A percentile compares a stretch with the other conserved stretches of the same genome.
These are phyloP conservation scores for Amphiprion percula DNA, from an alignment of 2,113 vertebrate genomes.

Conservation along the genomic window DNA sequence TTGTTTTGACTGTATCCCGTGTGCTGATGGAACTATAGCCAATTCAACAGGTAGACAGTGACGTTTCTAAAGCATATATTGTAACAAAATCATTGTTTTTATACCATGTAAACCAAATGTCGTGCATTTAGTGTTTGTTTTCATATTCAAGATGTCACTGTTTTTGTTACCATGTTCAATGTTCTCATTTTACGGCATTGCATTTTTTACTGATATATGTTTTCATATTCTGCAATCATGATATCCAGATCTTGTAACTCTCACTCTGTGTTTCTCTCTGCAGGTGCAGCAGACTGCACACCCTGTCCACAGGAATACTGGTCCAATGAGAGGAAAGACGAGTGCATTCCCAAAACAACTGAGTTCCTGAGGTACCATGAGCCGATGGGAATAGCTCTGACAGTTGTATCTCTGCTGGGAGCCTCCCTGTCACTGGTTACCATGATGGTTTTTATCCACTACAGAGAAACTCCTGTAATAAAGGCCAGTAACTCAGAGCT, in stretches of 20 bases:
- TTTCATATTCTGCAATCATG: neutral
- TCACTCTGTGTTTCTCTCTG: neutral
- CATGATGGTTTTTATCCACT: constrained; percentile 64
- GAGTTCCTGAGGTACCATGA: constrained; percentile 82
- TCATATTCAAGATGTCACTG: too few species aligned
- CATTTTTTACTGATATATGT: too few species aligned
- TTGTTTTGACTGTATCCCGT: constrained; percentile 87
- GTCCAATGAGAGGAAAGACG: constrained; percentile 78
- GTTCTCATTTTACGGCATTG: too few species aligned
- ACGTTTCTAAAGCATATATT: neutral
- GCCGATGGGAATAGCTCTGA: constrained; percentile 76
- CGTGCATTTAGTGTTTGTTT: too few species aligned
- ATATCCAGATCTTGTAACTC: neutral
- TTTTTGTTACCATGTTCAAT: too few species aligned
- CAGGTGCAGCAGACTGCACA: constrained; percentile 81
- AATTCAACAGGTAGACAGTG: constrained; percentile 76
- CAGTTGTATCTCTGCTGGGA: constrained; percentile 71
- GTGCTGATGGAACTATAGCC: constrained; percentile 83
- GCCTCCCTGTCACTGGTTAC: constrained; percentile 59
- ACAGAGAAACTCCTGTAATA: constrained; percentile 76
- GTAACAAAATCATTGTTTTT: too few species aligned
- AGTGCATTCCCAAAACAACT: constrained; percentile 68
- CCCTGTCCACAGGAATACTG: constrained; percentile 80
- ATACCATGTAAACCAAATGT: neutral
- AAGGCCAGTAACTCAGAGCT: constrained; percentile 80